phyloP scores from a whole-genome alignment of 2,888 invertebrate species.

The Thelaira solivaga region DNA sequence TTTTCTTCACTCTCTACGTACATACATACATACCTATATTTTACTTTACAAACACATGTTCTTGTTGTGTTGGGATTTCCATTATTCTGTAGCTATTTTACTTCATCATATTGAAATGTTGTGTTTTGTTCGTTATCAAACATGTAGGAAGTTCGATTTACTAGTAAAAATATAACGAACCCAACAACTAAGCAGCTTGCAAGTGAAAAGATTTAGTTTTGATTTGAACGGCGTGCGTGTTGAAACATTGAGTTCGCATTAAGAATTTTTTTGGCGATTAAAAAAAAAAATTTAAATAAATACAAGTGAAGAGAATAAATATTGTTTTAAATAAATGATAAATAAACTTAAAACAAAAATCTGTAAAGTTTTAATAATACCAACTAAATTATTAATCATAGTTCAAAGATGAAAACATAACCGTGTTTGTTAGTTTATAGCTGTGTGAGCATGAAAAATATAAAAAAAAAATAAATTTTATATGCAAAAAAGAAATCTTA shows the following conservation, averaged over 20 bases:
- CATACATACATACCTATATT: too few species aligned
- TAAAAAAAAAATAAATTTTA: conserved; percentile 18
- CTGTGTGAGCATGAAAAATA: background rate
- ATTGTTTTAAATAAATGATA: too few species aligned
- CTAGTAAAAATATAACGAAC: conserved; percentile 31
- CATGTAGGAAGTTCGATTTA: conserved; percentile 5
- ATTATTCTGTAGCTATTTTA: background rate
- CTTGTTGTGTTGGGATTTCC: background rate
- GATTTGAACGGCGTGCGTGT: conserved; percentile 62
- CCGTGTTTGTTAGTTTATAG: background rate
- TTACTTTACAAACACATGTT: conserved; percentile 31
- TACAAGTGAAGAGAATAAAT: conserved; percentile 3
- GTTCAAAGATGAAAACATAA: background rate
- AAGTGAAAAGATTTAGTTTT: conserved; percentile 62
- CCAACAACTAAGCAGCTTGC: conserved; percentile 47
- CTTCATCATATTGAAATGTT: conserved; percentile 50
- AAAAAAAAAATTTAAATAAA: background rate
- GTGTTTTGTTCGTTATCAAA: conserved; percentile 65
- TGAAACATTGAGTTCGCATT: conserved; percentile 44
- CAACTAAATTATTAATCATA: background rate
- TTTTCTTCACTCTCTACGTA: too few species aligned
- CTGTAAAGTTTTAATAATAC: conserved; percentile 10
- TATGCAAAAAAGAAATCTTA: background rate
- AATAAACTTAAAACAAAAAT: conserved; percentile 5
- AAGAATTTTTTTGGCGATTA: background rate